Conservation (phyloP, 2,888 invertebrate genomes). For the Hypena proboscidalis region DNA sequence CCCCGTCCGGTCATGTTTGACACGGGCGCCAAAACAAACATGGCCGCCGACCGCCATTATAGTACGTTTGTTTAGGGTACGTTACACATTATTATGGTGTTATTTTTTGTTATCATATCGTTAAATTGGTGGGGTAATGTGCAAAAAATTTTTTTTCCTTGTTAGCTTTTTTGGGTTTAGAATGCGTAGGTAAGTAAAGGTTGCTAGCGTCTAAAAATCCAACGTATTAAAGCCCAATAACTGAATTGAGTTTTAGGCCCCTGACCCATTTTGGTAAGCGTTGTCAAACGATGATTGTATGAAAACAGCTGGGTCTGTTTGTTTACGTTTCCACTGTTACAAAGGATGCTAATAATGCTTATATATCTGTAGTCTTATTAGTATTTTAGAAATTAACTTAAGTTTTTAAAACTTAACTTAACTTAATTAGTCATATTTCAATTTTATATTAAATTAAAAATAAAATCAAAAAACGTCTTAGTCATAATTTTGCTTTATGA, state of each 20-base stretch:
- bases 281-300: not conserved
- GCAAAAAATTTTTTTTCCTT: constrained; percentile 31
- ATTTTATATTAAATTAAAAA: too few species aligned
- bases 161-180: constrained; percentile 6
- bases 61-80: constrained; percentile 73
- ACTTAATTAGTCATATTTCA: too few species aligned
- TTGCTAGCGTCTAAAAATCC: not conserved
- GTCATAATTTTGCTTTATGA: too few species aligned
- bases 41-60: constrained; percentile 63
- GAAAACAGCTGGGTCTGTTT: too few species aligned
- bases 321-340: not conserved
- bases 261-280: too few species aligned
- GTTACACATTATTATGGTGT: constrained; percentile 72
- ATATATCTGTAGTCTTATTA: too few species aligned
- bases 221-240: too few species aligned
- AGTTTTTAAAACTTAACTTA: too few species aligned
- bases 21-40: constrained; percentile 72
- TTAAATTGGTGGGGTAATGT: constrained; percentile 43
- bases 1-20: constrained; percentile 68
- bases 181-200: not conserved
- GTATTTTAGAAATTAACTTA: too few species aligned
- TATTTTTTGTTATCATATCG: constrained; percentile 54
- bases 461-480: too few species aligned
- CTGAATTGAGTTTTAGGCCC: too few species aligned
- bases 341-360: too few species aligned